phyloP scores from a whole-genome alignment of 2,113 vertebrate species.

The Gopherus evgoodei region DNA sequence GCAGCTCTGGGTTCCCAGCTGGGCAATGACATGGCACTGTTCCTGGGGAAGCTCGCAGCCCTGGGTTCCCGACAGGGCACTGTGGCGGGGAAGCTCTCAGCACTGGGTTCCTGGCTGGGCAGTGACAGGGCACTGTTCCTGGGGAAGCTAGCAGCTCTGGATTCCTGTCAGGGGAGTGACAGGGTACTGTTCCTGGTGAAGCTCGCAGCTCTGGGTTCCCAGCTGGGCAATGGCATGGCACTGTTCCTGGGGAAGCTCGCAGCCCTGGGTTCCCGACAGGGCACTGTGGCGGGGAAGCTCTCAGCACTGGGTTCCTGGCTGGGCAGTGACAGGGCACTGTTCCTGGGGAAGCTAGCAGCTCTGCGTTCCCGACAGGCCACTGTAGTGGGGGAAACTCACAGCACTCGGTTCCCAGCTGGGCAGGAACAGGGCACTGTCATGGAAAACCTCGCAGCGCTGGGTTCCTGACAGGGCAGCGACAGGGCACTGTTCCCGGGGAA shows the following conservation, averaged over 20 bases:
- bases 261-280: not conserved
- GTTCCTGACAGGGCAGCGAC: too few relatives aligned
- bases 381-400: not conserved
- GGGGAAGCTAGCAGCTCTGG: not conserved
- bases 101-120: too few relatives aligned
- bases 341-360: not conserved
- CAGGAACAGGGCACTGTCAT: too few relatives aligned
- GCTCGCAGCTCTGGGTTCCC: not conserved
- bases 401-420: too few relatives aligned
- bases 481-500: too few relatives aligned
- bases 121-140: not conserved
- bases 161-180: not conserved
- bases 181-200: not conserved
- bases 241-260: not conserved
- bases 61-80: too few relatives aligned
- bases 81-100: not conserved
- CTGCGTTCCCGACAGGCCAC: too few relatives aligned
- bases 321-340: not conserved
- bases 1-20: rapidly evolving
- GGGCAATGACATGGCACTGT: too few relatives aligned
- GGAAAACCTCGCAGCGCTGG: not conserved
- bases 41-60: too few relatives aligned
- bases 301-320: rapidly evolving
- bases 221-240: too few relatives aligned
- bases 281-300: not conserved